Evolutionary conservation across 2,797 vertebrate species (phyloP).

Genomic region (Pagetopsis macropterus): DNA sequence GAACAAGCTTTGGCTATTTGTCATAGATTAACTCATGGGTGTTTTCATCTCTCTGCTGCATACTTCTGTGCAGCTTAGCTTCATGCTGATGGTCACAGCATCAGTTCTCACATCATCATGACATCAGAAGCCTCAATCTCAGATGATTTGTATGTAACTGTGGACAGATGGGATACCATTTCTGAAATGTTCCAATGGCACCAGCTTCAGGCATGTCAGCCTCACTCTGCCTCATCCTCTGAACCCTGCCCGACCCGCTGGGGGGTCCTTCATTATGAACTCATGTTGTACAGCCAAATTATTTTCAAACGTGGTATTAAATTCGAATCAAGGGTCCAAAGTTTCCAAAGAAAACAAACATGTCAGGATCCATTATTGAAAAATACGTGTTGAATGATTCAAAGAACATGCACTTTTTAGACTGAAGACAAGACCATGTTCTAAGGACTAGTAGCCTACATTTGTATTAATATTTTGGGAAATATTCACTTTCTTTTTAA

Average conservation of each 20-base stretch:
- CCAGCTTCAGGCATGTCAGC: slow-evolving; percentile 13
- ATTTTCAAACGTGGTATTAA: slow-evolving; percentile 23
- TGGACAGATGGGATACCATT: background rate
- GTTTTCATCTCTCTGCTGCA: slow-evolving; percentile 1
- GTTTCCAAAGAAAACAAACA: slow-evolving; percentile 3
- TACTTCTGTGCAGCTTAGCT: background rate
- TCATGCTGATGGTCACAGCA: background rate
- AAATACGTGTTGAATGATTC: background rate
- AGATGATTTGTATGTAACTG: background rate
- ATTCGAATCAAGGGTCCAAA: background rate
- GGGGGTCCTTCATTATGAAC: background rate
- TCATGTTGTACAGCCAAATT: background rate
- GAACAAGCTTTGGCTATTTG: slow-evolving; percentile 11
- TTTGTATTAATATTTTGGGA: background rate
- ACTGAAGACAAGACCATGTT: background rate
- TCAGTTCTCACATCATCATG: background rate
- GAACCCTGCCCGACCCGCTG: background rate
- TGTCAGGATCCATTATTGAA: slow-evolving; percentile 3
- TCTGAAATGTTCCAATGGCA: slow-evolving; percentile 2
- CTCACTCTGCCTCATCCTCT: slow-evolving; percentile 8
- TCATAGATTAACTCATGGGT: background rate
- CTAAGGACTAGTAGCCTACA: background rate
- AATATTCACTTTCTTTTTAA: background rate
- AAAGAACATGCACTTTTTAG: background rate
- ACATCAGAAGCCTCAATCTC: slow-evolving; percentile 7